Conservation (phyloP, 2,797 vertebrate genomes). For the Paratrypauchen microcephalus region DNA sequence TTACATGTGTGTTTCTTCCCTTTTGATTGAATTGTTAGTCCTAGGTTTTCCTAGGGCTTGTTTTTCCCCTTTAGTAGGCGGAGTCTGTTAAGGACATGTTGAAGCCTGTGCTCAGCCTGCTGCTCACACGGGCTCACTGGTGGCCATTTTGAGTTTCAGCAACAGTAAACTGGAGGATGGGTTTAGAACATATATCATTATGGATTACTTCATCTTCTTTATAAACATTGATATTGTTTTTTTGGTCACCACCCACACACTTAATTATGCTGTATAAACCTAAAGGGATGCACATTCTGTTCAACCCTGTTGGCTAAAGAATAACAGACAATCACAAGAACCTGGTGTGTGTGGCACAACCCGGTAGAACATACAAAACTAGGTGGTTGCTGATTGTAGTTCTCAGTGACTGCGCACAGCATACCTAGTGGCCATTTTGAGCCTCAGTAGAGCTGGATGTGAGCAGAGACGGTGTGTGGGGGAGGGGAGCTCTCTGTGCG, state of each 20-base stretch:
- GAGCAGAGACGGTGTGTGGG: conserved; percentile 42
- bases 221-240: not conserved
- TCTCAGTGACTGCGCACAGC: conserved; percentile 48
- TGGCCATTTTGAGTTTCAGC: conserved; percentile 74
- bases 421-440: conserved; percentile 77
- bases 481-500: conserved; percentile 56
- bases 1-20: not conserved
- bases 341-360: not conserved
- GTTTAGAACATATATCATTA: conserved; percentile 30
- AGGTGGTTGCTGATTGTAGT: conserved; percentile 16
- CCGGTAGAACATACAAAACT: conserved; percentile 10
- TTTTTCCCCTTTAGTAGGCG: conserved; percentile 49
- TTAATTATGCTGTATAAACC: too few species aligned
- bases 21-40: not conserved
- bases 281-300: not conserved
- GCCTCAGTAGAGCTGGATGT: conserved; percentile 72
- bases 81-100: conserved; percentile 56
- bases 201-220: not conserved
- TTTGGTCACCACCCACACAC: not conserved
- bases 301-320: not conserved
- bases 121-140: conserved; percentile 62
- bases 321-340: not conserved
- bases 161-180: conserved; percentile 50
- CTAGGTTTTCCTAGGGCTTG: not conserved
- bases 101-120: conserved; percentile 56